These are phyloP conservation scores for Brachionus koreanus DNA, from an alignment of 1,140 invertebrate species.

Conservation along the genomic window DNA sequence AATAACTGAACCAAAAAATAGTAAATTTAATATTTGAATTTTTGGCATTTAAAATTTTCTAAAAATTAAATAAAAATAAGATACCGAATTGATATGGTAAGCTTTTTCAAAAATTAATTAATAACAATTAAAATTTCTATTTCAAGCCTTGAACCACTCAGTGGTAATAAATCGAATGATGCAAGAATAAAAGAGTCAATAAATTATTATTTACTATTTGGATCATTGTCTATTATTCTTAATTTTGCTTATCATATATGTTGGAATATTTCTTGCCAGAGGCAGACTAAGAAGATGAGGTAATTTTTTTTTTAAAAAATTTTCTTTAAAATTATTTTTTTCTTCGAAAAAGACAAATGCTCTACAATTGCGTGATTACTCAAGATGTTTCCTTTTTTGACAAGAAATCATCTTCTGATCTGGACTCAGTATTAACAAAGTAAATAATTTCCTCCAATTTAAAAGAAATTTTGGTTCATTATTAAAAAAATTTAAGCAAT, in stretches of 20 bases:
- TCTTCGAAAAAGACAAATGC: neutral
- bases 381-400: slow-evolving; percentile 43
- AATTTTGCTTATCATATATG: neutral
- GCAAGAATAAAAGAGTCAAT: neutral
- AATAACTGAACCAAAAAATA: neutral
- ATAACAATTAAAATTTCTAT: neutral
- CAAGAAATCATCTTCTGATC: neutral
- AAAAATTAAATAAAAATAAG: neutral
- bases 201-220: no score
- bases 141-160: neutral
- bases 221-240: neutral
- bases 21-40: neutral
- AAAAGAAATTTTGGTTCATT: neutral
- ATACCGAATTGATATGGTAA: neutral
- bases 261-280: neutral
- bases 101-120: neutral
- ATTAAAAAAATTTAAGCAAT: slow-evolving; percentile 29
- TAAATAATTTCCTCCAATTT: neutral
- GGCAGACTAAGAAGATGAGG: slow-evolving; percentile 28
- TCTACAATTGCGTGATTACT: neutral
- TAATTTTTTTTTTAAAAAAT: neutral
- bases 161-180: neutral
- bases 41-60: no score
- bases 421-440: neutral
- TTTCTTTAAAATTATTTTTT: neutral